Conservation (phyloP, 2,888 invertebrate genomes). For the Chalcosyrphus nemorum region DNA sequence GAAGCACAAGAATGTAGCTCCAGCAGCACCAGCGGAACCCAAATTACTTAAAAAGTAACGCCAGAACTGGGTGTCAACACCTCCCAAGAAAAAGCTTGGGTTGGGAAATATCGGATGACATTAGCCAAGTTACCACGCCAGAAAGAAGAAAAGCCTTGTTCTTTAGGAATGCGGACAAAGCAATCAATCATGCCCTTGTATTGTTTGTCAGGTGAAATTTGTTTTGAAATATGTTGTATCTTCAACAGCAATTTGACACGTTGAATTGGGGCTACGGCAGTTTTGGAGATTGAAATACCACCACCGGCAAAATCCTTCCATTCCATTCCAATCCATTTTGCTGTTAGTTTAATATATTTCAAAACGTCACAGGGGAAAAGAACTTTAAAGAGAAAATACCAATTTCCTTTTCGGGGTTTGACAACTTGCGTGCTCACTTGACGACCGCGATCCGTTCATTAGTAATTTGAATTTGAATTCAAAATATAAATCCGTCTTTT, state of each 20-base stretch:
- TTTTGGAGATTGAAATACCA: constrained; percentile 95
- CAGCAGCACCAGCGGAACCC: constrained; percentile 96
- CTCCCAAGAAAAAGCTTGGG: constrained; percentile 95
- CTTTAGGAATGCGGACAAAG: constrained; percentile 91
- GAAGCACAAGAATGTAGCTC: constrained; percentile 96
- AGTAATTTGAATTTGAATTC: no score
- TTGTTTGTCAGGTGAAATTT: constrained; percentile 91
- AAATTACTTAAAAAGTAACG: constrained; percentile 93
- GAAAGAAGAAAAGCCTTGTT: constrained; percentile 91
- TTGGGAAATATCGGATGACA: constrained; percentile 96
- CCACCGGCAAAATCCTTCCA: constrained; percentile 96
- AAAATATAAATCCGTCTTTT: no score
- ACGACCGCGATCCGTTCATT: constrained; percentile 81
- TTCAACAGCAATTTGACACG: constrained; percentile 96
- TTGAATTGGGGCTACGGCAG: constrained; percentile 97
- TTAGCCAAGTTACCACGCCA: constrained; percentile 98
- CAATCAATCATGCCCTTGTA: constrained; percentile 97
- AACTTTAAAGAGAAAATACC: constrained; percentile 79
- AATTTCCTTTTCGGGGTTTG: constrained; percentile 77
- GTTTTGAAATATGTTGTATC: constrained; percentile 96
- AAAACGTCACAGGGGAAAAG: constrained; percentile 81
- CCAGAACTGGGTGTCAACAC: constrained; percentile 94
- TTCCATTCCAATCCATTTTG: constrained; percentile 82
- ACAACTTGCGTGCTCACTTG: constrained; percentile 81
- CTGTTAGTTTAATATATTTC: constrained; percentile 78